A percentile compares a stretch with the other conserved stretches of the same genome.
phyloP scores from a whole-genome alignment of 2,888 invertebrate species.

The Ephialtes manifestator region DNA sequence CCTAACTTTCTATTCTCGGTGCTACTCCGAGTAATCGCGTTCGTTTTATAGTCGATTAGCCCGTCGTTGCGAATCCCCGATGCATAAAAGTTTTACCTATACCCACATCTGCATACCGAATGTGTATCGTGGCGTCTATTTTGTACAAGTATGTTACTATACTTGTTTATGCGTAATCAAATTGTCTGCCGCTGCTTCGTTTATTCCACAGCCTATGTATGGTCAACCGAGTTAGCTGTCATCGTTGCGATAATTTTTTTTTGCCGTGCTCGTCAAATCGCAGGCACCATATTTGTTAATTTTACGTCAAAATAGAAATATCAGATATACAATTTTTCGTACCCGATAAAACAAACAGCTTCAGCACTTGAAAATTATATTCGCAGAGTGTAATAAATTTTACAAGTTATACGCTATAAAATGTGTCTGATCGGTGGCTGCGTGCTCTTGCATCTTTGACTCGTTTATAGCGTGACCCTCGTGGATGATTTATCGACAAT shows the following conservation, averaged over 20 bases:
- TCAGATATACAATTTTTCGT: too few relatives aligned
- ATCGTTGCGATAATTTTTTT: constrained; percentile 1
- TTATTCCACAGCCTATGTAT: neutral
- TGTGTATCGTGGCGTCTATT: neutral
- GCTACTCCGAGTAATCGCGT: constrained; percentile 48
- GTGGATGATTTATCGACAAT: neutral
- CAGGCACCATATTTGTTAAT: neutral
- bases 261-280: neutral
- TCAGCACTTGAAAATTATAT: too few relatives aligned
- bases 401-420: too few relatives aligned
- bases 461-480: constrained; percentile 21
- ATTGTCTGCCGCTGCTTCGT: neutral
- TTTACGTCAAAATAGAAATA: neutral
- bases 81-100: constrained; percentile 10
- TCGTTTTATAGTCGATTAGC: constrained; percentile 63
- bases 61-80: constrained; percentile 43
- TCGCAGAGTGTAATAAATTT: too few relatives aligned
- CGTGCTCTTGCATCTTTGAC: neutral
- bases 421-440: too few relatives aligned
- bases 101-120: constrained; percentile 17
- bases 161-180: neutral
- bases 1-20: constrained; percentile 73
- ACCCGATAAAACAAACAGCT: too few relatives aligned
- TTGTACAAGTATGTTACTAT: neutral
- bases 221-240: neutral